Evolutionary conservation across 2,113 vertebrate genomes (phyloP).

Genomic region (Brachionichthys hirsutus): DNA sequence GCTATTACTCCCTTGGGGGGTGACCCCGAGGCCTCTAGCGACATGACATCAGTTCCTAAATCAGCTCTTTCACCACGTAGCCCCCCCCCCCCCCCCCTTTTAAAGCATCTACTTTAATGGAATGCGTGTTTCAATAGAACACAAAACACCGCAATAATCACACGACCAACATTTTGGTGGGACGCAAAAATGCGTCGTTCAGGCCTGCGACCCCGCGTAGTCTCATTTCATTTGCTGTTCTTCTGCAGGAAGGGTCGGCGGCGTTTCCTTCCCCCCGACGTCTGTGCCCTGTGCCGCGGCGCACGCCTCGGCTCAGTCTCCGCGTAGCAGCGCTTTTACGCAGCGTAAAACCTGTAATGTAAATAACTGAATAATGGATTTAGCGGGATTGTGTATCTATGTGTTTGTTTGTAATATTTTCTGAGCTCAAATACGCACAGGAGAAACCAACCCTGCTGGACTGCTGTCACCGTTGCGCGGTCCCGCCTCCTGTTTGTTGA

Average conservation of each 20-base stretch:
- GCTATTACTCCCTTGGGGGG: constrained; percentile 32
- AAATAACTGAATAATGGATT: too few species aligned
- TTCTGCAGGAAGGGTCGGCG: not conserved
- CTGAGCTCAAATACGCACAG: too few species aligned
- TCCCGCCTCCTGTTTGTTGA: constrained; percentile 67
- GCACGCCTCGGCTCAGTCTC: constrained; percentile 12
- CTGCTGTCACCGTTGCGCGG: constrained; percentile 54
- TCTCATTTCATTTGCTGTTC: not conserved
- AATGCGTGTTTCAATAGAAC: too few species aligned
- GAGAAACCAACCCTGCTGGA: constrained; percentile 33
- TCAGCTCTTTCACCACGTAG: too few species aligned
- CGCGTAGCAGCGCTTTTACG: too few species aligned
- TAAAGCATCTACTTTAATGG: too few species aligned
- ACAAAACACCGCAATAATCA: too few species aligned
- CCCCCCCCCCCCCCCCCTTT: too few species aligned
- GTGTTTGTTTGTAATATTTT: too few species aligned
- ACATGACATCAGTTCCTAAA: constrained; percentile 35
- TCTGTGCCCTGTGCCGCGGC: constrained; percentile 22
- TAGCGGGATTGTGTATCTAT: too few species aligned
- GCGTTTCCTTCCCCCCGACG: constrained; percentile 14
- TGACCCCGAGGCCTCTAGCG: constrained; percentile 29
- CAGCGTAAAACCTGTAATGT: too few species aligned
- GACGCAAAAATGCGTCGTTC: not conserved
- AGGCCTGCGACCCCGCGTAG: not conserved
- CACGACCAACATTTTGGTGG: too few species aligned